These are phyloP conservation scores for Argynnis bischoffii DNA, from an alignment of 2,888 invertebrate genomes.

Conservation along the genomic window DNA sequence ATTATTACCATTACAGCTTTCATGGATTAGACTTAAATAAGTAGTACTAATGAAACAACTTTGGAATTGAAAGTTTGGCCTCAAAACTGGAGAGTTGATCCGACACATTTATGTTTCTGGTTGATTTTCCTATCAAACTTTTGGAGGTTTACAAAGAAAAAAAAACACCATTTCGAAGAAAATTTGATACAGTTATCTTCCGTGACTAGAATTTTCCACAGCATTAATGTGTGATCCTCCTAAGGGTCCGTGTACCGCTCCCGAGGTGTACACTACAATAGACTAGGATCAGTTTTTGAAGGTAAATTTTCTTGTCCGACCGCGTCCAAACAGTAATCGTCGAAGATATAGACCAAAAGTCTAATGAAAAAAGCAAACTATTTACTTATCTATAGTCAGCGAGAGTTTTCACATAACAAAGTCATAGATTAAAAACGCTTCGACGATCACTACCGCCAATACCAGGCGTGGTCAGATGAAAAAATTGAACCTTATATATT, in stretches of 20 bases:
- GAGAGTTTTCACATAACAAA: neutral
- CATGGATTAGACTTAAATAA: no score
- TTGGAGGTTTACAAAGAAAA: conserved; percentile 77
- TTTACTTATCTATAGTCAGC: conserved; percentile 15
- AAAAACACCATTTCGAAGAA: conserved; percentile 70
- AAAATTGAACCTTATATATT: conserved; percentile 45
- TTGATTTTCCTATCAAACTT: conserved; percentile 81
- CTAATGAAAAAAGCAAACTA: neutral
- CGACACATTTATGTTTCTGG: conserved; percentile 60
- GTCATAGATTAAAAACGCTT: conserved; percentile 16
- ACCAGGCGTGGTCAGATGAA: conserved; percentile 36
- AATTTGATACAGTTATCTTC: conserved; percentile 69
- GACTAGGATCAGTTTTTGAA: conserved; percentile 61
- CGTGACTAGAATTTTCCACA: conserved; percentile 68
- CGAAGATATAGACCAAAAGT: neutral
- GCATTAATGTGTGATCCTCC: conserved; percentile 68
- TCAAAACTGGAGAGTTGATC: conserved; percentile 51
- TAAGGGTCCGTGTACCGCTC: conserved; percentile 57
- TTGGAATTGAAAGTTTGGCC: conserved; percentile 19
- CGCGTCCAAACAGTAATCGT: conserved; percentile 25
- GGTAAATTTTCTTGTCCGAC: conserved; percentile 42
- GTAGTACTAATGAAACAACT: no score
- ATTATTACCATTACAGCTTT: neutral
- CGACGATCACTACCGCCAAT: conserved; percentile 33
- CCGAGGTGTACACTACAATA: conserved; percentile 54